A percentile compares a stretch with the other conserved stretches of the same genome.
These are phyloP conservation scores for Pipistrellus pipistrellus DNA, from an alignment of 2,797 vertebrate genomes.

Conservation along the genomic window DNA sequence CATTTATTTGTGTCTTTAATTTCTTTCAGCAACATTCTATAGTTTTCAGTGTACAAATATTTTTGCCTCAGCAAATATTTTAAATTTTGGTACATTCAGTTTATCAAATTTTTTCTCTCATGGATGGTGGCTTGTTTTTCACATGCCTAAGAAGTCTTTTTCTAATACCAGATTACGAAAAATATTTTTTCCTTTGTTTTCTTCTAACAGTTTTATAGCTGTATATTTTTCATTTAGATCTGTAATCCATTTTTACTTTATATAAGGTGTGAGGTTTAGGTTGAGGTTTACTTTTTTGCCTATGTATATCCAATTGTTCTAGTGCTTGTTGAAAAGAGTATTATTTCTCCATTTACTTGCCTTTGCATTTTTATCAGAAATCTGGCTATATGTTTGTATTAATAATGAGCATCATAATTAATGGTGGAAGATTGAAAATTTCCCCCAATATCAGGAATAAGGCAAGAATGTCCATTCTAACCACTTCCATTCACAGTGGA, in stretches of 20 bases:
- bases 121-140: background rate
- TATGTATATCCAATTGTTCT: constrained; percentile 20
- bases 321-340: constrained; percentile 11
- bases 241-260: constrained; percentile 60
- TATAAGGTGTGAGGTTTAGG: constrained; percentile 32
- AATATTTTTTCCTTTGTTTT: constrained; percentile 15
- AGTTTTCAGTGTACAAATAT: constrained; percentile 32
- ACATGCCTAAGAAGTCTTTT: constrained; percentile 10
- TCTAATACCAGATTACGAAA: constrained; percentile 42
- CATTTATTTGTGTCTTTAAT: constrained; percentile 36
- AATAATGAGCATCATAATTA: constrained; percentile 55
- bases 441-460: background rate
- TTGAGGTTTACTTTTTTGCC: constrained; percentile 53
- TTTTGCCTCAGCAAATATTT: constrained; percentile 46
- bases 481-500: constrained; percentile 8
- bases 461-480: background rate
- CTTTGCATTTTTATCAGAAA: constrained; percentile 55
- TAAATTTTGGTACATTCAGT: constrained; percentile 24
- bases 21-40: constrained; percentile 46
- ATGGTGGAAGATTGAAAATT: constrained; percentile 40
- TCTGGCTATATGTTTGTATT: constrained; percentile 37
- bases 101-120: constrained; percentile 8
- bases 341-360: constrained; percentile 20
- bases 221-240: constrained; percentile 43
- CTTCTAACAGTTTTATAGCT: constrained; percentile 41